These are phyloP conservation scores for Notechis scutatus DNA, from an alignment of 2,113 vertebrate genomes.

Conservation along the genomic window DNA sequence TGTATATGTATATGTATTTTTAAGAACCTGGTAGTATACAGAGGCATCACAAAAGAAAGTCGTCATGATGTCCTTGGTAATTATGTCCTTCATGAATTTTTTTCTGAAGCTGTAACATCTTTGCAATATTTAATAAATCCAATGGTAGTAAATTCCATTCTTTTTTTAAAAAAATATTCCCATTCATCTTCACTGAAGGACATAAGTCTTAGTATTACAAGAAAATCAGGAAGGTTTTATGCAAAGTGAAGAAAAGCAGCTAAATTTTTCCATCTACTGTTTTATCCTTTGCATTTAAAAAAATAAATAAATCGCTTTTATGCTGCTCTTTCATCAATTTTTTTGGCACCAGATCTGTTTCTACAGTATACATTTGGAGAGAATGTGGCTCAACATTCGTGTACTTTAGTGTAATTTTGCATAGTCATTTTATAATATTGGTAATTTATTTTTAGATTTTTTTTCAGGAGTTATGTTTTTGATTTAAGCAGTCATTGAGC, in stretches of 20 bases:
- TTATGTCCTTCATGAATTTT: not conserved
- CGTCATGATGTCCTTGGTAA: not conserved
- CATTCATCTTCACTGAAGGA: not conserved
- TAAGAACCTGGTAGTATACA: not conserved
- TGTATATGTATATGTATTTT: not conserved
- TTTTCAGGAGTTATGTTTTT: not conserved
- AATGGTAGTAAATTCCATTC: not conserved
- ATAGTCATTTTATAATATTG: not conserved
- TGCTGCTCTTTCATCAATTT: not conserved
- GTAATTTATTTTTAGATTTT: not conserved
- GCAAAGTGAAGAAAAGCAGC: not conserved
- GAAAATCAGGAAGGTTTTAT: not conserved
- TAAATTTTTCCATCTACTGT: not conserved
- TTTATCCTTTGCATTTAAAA: not conserved
- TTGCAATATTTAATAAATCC: not conserved
- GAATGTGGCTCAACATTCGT: not conserved
- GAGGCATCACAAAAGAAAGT: not conserved
- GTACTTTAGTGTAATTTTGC: not conserved
- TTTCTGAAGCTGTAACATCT: not conserved
- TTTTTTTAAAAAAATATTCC: not conserved
- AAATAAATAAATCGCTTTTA: not conserved
- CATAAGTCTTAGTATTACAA: not conserved
- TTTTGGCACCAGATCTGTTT: not conserved
- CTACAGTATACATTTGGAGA: not conserved
- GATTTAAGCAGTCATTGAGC: not conserved